Base-by-base conservation (phyloP, 1,140 invertebrate species). In the Trichonephila clavata region DNA sequence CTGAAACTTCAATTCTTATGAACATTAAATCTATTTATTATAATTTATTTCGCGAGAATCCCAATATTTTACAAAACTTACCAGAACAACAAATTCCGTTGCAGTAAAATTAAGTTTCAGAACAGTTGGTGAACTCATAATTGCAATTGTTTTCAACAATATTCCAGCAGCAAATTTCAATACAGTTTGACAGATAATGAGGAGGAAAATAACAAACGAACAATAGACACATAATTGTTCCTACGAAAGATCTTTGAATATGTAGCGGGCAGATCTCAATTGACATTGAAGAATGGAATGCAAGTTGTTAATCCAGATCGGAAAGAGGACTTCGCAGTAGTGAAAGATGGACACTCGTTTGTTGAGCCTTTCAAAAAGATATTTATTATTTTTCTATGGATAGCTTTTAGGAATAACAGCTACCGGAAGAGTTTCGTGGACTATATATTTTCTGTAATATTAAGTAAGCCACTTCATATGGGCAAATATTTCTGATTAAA, bases 91-190 rank as follows among this genome's bases (percentile, higher is more conserved):
- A 18, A 81, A 10, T 27, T 16, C 39, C 18, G 4, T 81, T 43
- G 0, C 57, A 27, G 83, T 86, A 86, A 86, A 86, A 86, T 86
- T 86, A 27, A 57, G 21, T 86, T 60, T 60, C 21, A 43, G 50
- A 57, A 27, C 50, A 32, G 50, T 27, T 86, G 24, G 43, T n/a
- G 50, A 27, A 86, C 83, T 24, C 57, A 18, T 59, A 86, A 61
- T 83, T 83, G 57, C 32, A 57, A 59, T 86, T 18, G n/a, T 59
- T 61, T 86, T 61, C 24, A 43, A 3, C n/a, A 24, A 16, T 21
- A 57, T 27, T 60, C 83, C 57, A 18, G 21, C 6, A 4, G 13
- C 0, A n/a, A 65, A 13, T 18, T 86, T 59, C 24, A n/a, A 14
- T 61, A 27, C n/a, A 21, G 83, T 57, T 32, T 60, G 83, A 86